phyloP scores from a whole-genome alignment of 2,888 invertebrate species.

The Pachycephus smyrnensis region DNA sequence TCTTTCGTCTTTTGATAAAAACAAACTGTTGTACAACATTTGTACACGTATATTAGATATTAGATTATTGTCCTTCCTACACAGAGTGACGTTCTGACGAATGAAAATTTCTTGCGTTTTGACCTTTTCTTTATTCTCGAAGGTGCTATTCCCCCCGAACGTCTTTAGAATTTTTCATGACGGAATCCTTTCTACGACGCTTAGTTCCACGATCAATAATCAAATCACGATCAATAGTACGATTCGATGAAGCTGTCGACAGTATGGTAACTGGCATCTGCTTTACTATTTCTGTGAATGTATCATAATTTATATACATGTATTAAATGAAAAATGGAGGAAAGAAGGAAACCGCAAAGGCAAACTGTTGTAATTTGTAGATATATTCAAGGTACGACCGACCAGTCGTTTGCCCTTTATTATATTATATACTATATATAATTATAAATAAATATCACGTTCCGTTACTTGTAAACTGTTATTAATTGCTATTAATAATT shows the following conservation, averaged over 20 bases:
- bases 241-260: neutral
- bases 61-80: neutral
- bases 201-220: neutral
- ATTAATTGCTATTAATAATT: conserved; percentile 14
- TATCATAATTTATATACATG: conserved; percentile 42
- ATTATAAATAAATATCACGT: conserved; percentile 62
- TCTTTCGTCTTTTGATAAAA: neutral
- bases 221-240: neutral
- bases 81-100: neutral
- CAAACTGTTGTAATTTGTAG: conserved; percentile 55
- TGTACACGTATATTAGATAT: neutral
- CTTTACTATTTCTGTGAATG: conserved; percentile 50
- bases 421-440: conserved; percentile 51
- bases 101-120: neutral
- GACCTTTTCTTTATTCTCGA: neutral
- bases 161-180: neutral
- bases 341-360: conserved; percentile 34
- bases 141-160: neutral
- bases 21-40: neutral
- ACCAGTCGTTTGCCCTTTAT: conserved; percentile 43
- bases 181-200: neutral
- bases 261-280: conserved; percentile 16
- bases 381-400: conserved; percentile 42
- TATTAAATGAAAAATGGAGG: conserved; percentile 30
- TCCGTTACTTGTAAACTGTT: conserved; percentile 43